Conservation (phyloP, 2,113 vertebrate species). For the Todiramphus chloris region DNA sequence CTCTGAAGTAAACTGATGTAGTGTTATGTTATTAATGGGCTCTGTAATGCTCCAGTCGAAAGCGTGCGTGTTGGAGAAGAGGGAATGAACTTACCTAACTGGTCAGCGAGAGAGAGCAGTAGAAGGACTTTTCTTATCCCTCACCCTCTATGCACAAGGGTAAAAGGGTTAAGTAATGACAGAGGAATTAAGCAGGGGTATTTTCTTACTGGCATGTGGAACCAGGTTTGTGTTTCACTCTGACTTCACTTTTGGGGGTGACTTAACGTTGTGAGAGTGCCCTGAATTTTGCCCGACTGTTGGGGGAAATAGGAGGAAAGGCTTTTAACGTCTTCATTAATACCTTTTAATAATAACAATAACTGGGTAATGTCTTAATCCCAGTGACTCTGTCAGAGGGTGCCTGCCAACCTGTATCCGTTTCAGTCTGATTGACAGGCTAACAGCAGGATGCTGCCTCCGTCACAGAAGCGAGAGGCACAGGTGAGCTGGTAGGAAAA, state of each 20-base stretch:
- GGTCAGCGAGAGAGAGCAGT: background rate
- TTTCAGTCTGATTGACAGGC: constrained; percentile 36
- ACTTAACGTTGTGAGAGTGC: background rate
- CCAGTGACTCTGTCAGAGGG: constrained; percentile 18
- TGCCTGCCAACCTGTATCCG: constrained; percentile 10
- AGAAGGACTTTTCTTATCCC: background rate
- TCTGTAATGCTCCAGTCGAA: background rate
- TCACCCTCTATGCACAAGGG: background rate
- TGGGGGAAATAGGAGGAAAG: background rate
- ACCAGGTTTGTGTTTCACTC: background rate
- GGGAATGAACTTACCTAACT: background rate
- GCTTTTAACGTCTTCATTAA: background rate
- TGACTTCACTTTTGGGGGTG: background rate
- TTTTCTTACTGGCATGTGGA: background rate
- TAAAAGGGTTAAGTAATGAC: background rate
- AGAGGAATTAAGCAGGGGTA: background rate
- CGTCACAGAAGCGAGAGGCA: background rate
- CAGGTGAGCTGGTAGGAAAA: constrained; percentile 43
- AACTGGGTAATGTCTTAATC: constrained; percentile 48
- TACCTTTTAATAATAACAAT: constrained; percentile 16
- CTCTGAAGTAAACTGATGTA: constrained; percentile 1
- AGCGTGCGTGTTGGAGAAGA: background rate
- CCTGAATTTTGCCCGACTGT: background rate
- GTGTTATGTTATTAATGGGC: background rate
- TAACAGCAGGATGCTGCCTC: constrained; percentile 59